Conservation (phyloP, 2,113 vertebrate species). For the Corvus hawaiiensis region DNA sequence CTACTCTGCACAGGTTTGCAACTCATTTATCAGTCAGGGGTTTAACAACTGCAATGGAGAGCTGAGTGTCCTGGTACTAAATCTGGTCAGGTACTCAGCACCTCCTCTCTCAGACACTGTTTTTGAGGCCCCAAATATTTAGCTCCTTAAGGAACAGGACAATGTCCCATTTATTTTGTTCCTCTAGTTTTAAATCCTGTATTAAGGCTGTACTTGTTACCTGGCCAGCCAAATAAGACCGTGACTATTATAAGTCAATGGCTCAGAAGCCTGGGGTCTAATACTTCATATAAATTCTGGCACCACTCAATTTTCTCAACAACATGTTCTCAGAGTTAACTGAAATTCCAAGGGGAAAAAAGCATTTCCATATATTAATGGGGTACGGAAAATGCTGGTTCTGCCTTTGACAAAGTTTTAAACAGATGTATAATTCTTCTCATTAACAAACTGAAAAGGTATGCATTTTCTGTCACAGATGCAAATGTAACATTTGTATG, state of each 20-base stretch:
- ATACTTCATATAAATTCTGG: constrained; percentile 1
- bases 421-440: constrained; percentile 17
- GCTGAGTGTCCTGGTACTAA: not conserved
- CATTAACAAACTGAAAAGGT: not conserved
- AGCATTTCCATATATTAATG: not conserved
- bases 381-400: not conserved
- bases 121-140: not conserved
- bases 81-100: not conserved
- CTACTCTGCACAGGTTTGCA: not conserved
- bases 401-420: constrained; percentile 20
- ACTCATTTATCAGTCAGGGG: not conserved
- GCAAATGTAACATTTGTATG: constrained; percentile 52
- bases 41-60: not conserved
- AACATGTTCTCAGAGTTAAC: not conserved
- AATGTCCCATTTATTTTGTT: not conserved
- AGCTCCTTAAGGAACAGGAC: not conserved
- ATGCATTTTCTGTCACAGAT: constrained; percentile 11
- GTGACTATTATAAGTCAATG: not conserved
- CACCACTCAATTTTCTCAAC: not conserved
- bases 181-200: not conserved
- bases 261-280: not conserved
- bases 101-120: not conserved
- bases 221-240: not conserved
- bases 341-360: not conserved
- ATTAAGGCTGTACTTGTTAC: not conserved